Conservation (phyloP, 2,888 invertebrate species). For the Drosophila vallismaia region DNA sequence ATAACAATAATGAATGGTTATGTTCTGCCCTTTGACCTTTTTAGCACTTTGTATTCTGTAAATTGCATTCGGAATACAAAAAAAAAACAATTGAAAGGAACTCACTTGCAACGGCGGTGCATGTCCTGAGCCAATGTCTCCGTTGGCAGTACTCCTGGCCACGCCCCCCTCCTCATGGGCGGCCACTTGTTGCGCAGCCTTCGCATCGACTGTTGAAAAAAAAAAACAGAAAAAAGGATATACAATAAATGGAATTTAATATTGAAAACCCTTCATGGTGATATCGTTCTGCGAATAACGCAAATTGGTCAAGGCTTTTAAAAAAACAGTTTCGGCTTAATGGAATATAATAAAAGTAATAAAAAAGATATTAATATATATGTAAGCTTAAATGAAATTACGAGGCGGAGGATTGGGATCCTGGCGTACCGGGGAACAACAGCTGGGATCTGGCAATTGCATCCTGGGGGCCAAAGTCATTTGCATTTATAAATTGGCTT, state of each 20-base stretch:
- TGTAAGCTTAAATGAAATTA: conserved; percentile 37
- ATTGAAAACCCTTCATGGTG: neutral
- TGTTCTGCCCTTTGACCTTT: conserved; percentile 13
- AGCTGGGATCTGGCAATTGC: conserved; percentile 36
- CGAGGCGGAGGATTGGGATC: neutral
- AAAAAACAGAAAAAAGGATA: conserved; percentile 15
- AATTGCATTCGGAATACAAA: neutral
- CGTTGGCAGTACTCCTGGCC: conserved; percentile 85
- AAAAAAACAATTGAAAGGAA: conserved; percentile 23
- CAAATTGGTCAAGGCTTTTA: conserved; percentile 19
- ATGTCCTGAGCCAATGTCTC: conserved; percentile 85
- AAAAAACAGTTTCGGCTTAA: conserved; percentile 40
- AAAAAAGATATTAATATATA: conserved; percentile 2
- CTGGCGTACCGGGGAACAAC: conserved; percentile 12
- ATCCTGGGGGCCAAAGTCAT: conserved; percentile 69
- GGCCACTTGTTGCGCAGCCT: conserved; percentile 76
- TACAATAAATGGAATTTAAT: conserved; percentile 12
- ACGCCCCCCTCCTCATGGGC: conserved; percentile 78
- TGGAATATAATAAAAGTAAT: conserved; percentile 39
- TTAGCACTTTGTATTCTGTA: neutral
- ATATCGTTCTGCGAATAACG: neutral
- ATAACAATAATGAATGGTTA: conserved; percentile 20
- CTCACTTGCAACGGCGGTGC: conserved; percentile 86
- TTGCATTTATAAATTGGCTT: conserved; percentile 81
- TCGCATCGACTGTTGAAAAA: conserved; percentile 76